Percentiles rank a stretch among this genome's conserved stretches.
phyloP scores from a whole-genome alignment of 1,140 invertebrate species.

The Dendroctonus ponderosae region DNA sequence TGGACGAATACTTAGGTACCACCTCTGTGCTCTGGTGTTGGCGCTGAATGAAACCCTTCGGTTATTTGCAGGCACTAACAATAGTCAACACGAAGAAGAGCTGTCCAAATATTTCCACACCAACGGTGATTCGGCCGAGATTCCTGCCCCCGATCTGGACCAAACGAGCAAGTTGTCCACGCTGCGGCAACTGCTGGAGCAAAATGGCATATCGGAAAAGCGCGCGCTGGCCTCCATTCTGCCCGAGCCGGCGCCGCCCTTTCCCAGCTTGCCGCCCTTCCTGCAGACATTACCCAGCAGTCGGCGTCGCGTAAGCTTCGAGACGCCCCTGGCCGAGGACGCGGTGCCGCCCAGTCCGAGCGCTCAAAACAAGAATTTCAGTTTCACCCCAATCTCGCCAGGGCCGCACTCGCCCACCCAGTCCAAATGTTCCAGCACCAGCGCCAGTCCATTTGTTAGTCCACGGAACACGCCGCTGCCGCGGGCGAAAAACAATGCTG shows the following conservation, averaged over 20 bases:
- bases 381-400: slow-evolving; percentile 66
- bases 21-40: neutral
- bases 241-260: neutral
- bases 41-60: neutral
- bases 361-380: slow-evolving; percentile 70
- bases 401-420: slow-evolving; percentile 61
- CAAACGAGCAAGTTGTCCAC: slow-evolving; percentile 66
- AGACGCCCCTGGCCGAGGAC: slow-evolving; percentile 53
- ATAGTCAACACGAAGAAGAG: slow-evolving; percentile 78
- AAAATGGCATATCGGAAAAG: slow-evolving; percentile 47
- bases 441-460: slow-evolving; percentile 80
- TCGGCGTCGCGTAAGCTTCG: slow-evolving; percentile 62
- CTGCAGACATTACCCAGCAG: slow-evolving; percentile 29
- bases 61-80: slow-evolving; percentile 60
- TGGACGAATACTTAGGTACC: slow-evolving; percentile 70
- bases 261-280: neutral
- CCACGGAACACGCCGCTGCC: slow-evolving; percentile 74
- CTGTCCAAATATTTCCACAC: slow-evolving; percentile 69
- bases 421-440: slow-evolving; percentile 57
- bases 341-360: slow-evolving; percentile 59
- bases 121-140: slow-evolving; percentile 32
- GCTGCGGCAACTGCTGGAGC: slow-evolving; percentile 67
- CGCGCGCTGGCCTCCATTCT: slow-evolving; percentile 10
- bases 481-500: slow-evolving; percentile 48
- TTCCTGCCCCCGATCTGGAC: slow-evolving; percentile 27